Evolutionary conservation across 2,888 invertebrate species (phyloP).

Genomic region (Miltochrista miniata): DNA sequence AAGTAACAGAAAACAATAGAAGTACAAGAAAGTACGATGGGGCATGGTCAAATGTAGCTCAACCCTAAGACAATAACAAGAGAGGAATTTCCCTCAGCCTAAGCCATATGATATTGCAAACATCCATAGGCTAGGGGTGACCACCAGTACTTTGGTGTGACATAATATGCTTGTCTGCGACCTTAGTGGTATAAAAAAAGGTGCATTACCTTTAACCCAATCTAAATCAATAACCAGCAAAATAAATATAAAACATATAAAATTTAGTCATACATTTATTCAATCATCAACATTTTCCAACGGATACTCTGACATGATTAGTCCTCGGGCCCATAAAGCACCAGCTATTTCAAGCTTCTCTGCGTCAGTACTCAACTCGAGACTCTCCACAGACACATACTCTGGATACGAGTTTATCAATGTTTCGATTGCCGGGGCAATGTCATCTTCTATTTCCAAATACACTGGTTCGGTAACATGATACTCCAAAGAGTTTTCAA

Average conservation of each 20-base stretch:
- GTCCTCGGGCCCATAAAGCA: conserved; percentile 92
- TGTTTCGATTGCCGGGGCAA: conserved; percentile 87
- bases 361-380: conserved; percentile 86
- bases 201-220: no score
- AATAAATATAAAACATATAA: background rate
- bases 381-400: conserved; percentile 87
- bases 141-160: no score
- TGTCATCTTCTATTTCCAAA: conserved; percentile 88
- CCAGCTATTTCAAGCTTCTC: conserved; percentile 86
- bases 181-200: no score
- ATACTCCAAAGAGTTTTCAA: conserved; percentile 94
- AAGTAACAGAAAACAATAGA: no score
- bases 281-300: conserved; percentile 74
- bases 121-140: no score
- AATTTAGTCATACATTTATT: conserved; percentile 24
- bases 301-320: conserved; percentile 89
- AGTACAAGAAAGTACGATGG: no score
- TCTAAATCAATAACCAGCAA: no score
- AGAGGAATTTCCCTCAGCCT: no score
- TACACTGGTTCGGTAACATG: conserved; percentile 89
- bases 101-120: no score
- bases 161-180: no score
- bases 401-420: conserved; percentile 90
- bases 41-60: no score
- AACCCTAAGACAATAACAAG: no score